Conservation (phyloP, 2,888 invertebrate species). For the Drosophila anomelani region DNA sequence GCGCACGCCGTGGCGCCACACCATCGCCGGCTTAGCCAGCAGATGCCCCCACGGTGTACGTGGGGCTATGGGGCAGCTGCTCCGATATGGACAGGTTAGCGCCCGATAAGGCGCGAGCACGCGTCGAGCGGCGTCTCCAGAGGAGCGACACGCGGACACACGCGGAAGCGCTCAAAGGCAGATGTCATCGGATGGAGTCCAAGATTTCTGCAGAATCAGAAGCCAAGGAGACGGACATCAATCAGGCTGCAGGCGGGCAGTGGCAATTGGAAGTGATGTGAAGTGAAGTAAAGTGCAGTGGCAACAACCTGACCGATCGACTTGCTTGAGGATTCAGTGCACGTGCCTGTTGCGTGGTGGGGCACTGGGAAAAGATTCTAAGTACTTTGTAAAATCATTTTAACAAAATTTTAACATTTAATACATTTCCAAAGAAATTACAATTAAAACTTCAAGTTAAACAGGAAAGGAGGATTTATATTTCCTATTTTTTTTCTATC, state of each 20-base stretch:
- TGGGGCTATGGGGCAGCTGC: conserved; percentile 61
- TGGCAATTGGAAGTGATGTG: conserved; percentile 48
- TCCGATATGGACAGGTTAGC: conserved; percentile 78
- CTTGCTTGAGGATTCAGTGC: conserved; percentile 67
- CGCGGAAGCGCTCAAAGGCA: conserved; percentile 74
- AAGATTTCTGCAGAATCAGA: conserved; percentile 51
- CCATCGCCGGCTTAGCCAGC: conserved; percentile 44
- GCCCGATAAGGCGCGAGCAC: conserved; percentile 77
- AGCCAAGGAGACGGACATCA: conserved; percentile 65
- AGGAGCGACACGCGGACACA: conserved; percentile 75
- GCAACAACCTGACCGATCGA: conserved; percentile 46
- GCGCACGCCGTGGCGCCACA: conserved; percentile 75
- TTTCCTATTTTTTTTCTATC: background rate
- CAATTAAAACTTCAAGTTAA: background rate
- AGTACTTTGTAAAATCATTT: too few relatives aligned
- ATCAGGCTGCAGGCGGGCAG: conserved; percentile 56
- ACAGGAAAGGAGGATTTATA: background rate
- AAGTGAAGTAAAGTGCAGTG: conserved; percentile 20
- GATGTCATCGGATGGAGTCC: conserved; percentile 57
- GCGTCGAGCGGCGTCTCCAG: conserved; percentile 62
- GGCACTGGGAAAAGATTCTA: conserved; percentile 27
- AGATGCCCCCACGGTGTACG: conserved; percentile 41
- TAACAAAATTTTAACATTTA: background rate
- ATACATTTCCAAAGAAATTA: too few relatives aligned
- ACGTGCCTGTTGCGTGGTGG: conserved; percentile 63